Percentiles rank a stretch among this genome's conserved stretches.
Conservation (phyloP, 2,797 vertebrate species). For the Falco berigora region DNA sequence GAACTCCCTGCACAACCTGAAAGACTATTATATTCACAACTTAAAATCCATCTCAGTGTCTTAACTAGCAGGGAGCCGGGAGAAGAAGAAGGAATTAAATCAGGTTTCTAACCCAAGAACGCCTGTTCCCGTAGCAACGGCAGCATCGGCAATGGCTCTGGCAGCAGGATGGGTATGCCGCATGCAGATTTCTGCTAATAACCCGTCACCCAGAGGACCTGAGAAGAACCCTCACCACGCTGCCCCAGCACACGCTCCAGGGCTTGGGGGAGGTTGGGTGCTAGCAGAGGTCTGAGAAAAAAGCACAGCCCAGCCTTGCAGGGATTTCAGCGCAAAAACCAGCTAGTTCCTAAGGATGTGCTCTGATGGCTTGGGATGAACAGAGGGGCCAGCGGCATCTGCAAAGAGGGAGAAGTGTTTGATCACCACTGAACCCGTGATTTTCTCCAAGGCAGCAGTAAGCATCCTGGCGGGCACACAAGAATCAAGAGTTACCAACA, state of each 20-base stretch:
- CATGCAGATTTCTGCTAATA: neutral
- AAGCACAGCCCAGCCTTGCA: rapidly evolving
- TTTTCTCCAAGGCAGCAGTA: neutral
- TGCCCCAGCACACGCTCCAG: rapidly evolving
- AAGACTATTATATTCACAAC: neutral
- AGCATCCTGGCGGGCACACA: neutral
- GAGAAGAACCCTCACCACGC: rapidly evolving
- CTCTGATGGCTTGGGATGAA: neutral
- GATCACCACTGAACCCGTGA: neutral
- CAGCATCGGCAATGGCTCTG: neutral
- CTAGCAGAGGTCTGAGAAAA: neutral
- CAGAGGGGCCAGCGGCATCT: neutral
- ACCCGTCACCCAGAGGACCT: neutral
- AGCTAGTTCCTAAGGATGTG: neutral
- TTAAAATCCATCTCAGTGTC: neutral
- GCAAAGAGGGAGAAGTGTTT: neutral
- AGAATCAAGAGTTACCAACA: neutral
- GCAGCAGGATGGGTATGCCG: neutral
- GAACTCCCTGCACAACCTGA: neutral
- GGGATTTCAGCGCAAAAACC: neutral
- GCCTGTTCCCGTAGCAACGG: slow-evolving; percentile 39
- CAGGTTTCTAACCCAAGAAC: neutral
- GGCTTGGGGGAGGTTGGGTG: rapidly evolving
- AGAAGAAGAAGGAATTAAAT: neutral
- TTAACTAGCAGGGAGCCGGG: neutral